Percentiles rank a stretch among this genome's conserved stretches.
These are phyloP conservation scores for Caenorhabditis remanei DNA, from an alignment of 1,140 invertebrate genomes.

Conservation along the genomic window DNA sequence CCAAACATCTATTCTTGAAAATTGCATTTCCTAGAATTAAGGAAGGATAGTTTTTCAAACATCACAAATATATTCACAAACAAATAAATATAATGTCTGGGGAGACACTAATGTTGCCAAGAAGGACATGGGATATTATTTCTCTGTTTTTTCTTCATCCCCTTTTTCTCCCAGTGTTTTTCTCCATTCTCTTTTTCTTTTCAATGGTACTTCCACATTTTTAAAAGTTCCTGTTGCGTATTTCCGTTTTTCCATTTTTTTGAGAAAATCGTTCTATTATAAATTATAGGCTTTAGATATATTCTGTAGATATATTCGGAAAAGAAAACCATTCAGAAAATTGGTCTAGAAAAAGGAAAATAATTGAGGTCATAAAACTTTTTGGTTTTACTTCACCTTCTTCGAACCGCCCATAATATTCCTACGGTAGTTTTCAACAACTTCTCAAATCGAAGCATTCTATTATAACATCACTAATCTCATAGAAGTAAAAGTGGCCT, in stretches of 20 bases:
- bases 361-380: neutral
- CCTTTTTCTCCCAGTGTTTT: neutral
- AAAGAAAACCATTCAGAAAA: neutral
- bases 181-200: neutral
- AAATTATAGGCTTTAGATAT: too few relatives aligned
- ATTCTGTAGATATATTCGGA: neutral
- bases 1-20: neutral
- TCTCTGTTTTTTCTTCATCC: neutral
- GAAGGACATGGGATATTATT: neutral
- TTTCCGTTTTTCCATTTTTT: too few relatives aligned
- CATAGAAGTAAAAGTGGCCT: neutral
- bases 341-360: neutral
- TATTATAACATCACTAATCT: neutral
- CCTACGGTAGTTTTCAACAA: too few relatives aligned
- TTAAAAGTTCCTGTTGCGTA: too few relatives aligned
- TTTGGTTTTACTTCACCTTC: too few relatives aligned
- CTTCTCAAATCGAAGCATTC: too few relatives aligned
- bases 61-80: too few relatives aligned
- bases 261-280: too few relatives aligned
- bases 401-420: too few relatives aligned
- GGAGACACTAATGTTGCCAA: neutral
- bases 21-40: too few relatives aligned
- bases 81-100: too few relatives aligned
- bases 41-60: too few relatives aligned
- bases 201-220: neutral